A percentile compares a stretch with the other conserved stretches of the same genome.
Conservation (phyloP, 2,888 invertebrate species). For the Brachynemurus nebulosus region DNA sequence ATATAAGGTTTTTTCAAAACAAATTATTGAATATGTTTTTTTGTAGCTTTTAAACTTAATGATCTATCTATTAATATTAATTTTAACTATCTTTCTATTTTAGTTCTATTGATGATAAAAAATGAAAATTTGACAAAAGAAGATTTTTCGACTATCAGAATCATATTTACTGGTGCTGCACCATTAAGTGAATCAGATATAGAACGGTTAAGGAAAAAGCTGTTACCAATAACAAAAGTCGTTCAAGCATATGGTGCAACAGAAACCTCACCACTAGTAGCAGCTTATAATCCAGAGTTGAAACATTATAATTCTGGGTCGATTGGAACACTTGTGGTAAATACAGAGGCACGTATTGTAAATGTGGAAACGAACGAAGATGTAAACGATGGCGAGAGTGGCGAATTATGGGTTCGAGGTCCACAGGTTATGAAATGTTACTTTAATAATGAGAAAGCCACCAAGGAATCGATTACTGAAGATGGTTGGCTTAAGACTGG, state of each 20-base stretch:
- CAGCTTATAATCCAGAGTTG: conserved; percentile 26
- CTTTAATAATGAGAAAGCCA: conserved; percentile 58
- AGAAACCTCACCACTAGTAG: conserved; percentile 47
- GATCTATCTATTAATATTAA: no score
- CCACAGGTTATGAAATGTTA: conserved; percentile 77
- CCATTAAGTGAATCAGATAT: conserved; percentile 46
- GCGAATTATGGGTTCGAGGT: conserved; percentile 43
- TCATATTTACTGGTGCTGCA: conserved; percentile 51
- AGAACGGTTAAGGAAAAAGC: conserved; percentile 36
- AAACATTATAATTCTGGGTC: conserved; percentile 35
- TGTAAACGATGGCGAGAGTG: conserved; percentile 36
- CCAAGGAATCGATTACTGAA: conserved; percentile 45
- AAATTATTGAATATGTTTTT: no score
- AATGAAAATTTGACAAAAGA: conserved; percentile 41
- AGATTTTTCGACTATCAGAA: conserved; percentile 39
- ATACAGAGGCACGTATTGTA: conserved; percentile 14
- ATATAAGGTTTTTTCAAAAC: no score
- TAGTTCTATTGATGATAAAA: conserved; percentile 54
- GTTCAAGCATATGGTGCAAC: conserved; percentile 68
- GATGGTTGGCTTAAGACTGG: conserved; percentile 66
- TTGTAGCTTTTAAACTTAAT: no score
- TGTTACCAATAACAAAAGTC: no score
- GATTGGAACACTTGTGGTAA: conserved; percentile 41
- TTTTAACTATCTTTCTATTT: no score
- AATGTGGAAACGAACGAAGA: conserved; percentile 28